phyloP scores from a whole-genome alignment of 2,113 vertebrate genomes.

The Phyllopteryx taeniolatus region DNA sequence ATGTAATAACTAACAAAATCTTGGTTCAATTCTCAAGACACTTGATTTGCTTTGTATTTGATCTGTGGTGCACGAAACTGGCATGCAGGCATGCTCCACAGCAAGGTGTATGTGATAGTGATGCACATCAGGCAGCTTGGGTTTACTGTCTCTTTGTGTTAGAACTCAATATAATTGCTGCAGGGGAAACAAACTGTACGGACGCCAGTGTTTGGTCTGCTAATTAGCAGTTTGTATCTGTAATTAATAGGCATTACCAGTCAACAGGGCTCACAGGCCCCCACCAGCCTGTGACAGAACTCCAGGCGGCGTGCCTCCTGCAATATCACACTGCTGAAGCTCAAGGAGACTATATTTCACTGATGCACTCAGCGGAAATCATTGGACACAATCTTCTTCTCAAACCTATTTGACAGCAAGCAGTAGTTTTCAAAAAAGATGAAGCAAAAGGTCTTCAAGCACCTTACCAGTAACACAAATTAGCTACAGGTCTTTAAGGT shows the following conservation, averaged over 20 bases:
- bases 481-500: neutral
- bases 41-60: constrained; percentile 17
- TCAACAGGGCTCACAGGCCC: constrained; percentile 58
- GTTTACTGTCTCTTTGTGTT: constrained; percentile 62
- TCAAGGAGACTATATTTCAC: constrained; percentile 35
- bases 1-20: neutral
- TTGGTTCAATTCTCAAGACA: constrained; percentile 4
- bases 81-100: constrained; percentile 32
- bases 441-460: no score
- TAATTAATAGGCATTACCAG: constrained; percentile 75
- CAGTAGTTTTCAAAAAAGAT: neutral
- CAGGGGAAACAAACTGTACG: constrained; percentile 65
- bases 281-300: constrained; percentile 63
- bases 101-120: constrained; percentile 39
- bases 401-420: neutral
- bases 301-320: constrained; percentile 44
- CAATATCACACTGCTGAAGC: constrained; percentile 20
- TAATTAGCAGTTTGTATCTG: constrained; percentile 74
- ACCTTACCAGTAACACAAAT: neutral
- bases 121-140: constrained; percentile 48
- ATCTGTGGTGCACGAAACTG: constrained; percentile 30
- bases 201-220: constrained; percentile 73
- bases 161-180: constrained; percentile 60
- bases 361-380: neutral
- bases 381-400: neutral